Evolutionary conservation across 2,888 invertebrate genomes (phyloP), one percentile per base, ranked within the genome.

Genomic region (Ametastegia equiseti): DNA sequence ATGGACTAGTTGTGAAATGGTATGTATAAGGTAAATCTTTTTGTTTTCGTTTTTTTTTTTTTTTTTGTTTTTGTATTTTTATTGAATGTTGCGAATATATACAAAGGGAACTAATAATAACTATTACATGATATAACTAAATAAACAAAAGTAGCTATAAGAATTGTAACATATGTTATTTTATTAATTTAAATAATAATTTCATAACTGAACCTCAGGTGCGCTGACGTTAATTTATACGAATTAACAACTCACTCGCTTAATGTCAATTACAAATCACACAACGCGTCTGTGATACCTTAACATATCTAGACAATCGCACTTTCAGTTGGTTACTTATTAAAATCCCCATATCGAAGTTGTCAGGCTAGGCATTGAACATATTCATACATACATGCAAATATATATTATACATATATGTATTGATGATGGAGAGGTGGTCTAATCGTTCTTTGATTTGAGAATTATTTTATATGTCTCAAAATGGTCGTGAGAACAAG

Each of bases 41-140:
- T 54, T n/a, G 11, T 75, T n/a, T 36, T 45, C 6, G 3, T 6
- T 50, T 5, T 50, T 1, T 23, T n/a, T 73, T 33, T 73, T 15
- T 73, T 19, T 69, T 83, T 83, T 82, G 84, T 84, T 85, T 87
- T 86, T 86, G 83, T 84, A 83, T 86, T 89, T 91, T 91, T 91
- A 91, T 91, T 90, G 89, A 91, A 89, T 90, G 88, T 90, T 91
- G 89, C 88, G 89, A 89, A 90, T 91, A 91, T 90, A 91, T 91
- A 91, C 90, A 91, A 91, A 91, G 90, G 88, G 89, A 90, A 91
- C 89, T 91, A 91, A 54, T 57, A 91, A 89, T 89, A 90, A 88
- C 88, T 90, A 90, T 88, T 91, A 89, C 87, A 88, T 86, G 85
- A 88, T 88, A 90, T 87, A 91, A 91, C 90, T 90, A 91, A 91